Evolutionary conservation across 1,140 invertebrate genomes (phyloP).

Genomic region (Euschistus heros): DNA sequence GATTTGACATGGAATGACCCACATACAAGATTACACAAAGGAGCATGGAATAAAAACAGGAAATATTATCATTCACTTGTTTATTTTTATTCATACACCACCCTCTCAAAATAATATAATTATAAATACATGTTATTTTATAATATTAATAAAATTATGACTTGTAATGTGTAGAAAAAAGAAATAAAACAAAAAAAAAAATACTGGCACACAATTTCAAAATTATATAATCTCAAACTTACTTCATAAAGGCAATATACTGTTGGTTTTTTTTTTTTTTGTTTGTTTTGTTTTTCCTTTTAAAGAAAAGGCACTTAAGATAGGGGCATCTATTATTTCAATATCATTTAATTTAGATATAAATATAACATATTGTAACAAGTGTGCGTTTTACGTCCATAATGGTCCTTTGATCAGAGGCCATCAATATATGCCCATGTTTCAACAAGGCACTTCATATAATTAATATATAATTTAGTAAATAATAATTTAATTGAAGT

Average conservation of each 20-base stretch:
- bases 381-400: conserved; percentile 3
- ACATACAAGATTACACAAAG: too few relatives aligned
- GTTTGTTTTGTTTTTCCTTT: too few relatives aligned
- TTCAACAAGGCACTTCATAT: conserved; percentile 1
- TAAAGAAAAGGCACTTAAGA: background rate
- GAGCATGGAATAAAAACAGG: too few relatives aligned
- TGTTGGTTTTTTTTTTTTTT: background rate
- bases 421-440: background rate
- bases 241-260: background rate
- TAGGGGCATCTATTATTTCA: background rate
- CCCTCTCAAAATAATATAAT: conserved; percentile 12
- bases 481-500: background rate
- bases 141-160: conserved; percentile 12
- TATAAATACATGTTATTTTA: conserved; percentile 11
- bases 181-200: background rate
- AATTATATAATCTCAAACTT: conserved; percentile 1
- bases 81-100: conserved; percentile 6
- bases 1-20: too few relatives aligned
- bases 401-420: background rate
- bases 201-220: conserved; percentile 5
- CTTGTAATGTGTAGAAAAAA: background rate
- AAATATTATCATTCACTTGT: background rate
- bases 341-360: background rate
- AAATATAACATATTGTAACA: background rate
- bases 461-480: background rate